phyloP scores from a whole-genome alignment of 2,113 vertebrate species.

The Bambusicola thoracicus region DNA sequence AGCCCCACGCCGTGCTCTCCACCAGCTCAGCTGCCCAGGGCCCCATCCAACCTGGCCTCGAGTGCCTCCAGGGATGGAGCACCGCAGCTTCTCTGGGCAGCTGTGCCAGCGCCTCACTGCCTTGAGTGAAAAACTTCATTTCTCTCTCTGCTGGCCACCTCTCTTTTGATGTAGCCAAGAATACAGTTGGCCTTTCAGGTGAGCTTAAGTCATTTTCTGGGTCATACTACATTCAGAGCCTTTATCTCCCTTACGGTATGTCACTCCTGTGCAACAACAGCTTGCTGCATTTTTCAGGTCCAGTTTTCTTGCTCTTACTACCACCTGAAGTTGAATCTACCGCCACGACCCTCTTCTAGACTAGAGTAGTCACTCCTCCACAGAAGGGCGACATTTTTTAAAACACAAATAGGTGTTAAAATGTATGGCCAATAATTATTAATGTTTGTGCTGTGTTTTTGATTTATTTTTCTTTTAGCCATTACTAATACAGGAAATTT shows the following conservation, averaged over 20 bases:
- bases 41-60: too few species aligned
- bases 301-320: background rate
- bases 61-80: too few species aligned
- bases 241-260: background rate
- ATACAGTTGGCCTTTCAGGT: background rate
- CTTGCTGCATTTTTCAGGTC: background rate
- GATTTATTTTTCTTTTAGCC: background rate
- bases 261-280: background rate
- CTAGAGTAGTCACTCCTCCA: background rate
- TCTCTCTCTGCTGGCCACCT: too few species aligned
- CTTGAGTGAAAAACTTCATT: too few species aligned
- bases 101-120: too few species aligned
- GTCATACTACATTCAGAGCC: background rate
- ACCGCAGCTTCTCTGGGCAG: too few species aligned
- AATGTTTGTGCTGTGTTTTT: background rate
- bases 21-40: too few species aligned
- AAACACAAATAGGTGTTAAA: background rate
- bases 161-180: too few species aligned
- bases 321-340: background rate
- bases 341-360: background rate
- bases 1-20: too few species aligned
- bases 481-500: background rate
- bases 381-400: background rate
- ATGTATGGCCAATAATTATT: background rate
- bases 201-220: background rate